Evolutionary conservation across 1,140 invertebrate genomes (phyloP).

Genomic region (Tetranychus urticae): DNA sequence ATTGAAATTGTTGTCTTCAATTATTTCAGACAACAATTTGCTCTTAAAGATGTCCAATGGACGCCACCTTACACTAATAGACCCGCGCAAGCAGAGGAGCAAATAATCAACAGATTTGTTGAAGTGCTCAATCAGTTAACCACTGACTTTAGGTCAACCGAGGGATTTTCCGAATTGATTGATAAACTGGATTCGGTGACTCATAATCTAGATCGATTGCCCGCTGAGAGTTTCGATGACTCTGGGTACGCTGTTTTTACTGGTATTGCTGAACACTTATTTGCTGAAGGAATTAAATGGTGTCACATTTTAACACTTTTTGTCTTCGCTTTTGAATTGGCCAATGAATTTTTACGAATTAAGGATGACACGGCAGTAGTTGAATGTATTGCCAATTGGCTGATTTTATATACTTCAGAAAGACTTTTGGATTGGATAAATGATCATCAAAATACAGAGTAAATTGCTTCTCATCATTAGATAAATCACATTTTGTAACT

Average conservation of each 20-base stretch:
- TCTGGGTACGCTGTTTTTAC: conserved; percentile 14
- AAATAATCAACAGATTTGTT: not conserved
- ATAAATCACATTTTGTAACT: no score
- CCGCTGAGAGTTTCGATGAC: not conserved
- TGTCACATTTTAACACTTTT: conserved; percentile 23
- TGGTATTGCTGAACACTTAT: conserved; percentile 22
- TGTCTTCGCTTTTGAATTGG: conserved; percentile 21
- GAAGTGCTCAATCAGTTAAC: not conserved
- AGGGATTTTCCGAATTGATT: not conserved
- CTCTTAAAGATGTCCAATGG: not conserved
- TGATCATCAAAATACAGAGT: conserved; percentile 9
- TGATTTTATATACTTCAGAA: conserved; percentile 18
- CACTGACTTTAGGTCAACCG: not conserved
- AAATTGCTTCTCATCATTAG: no score
- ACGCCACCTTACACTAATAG: not conserved
- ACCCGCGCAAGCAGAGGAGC: not conserved
- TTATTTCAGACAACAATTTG: not conserved
- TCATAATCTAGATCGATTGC: not conserved
- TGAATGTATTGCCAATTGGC: conserved; percentile 20
- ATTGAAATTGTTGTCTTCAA: not conserved
- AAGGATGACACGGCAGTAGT: conserved; percentile 18
- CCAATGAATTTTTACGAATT: conserved; percentile 17
- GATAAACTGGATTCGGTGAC: not conserved
- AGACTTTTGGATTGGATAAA: conserved; percentile 21
- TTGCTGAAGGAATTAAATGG: conserved; percentile 24